Evolutionary conservation across 1,140 invertebrate genomes (phyloP), one percentile per base, ranked within the genome.

Genomic region (Apis laboriosa): DNA sequence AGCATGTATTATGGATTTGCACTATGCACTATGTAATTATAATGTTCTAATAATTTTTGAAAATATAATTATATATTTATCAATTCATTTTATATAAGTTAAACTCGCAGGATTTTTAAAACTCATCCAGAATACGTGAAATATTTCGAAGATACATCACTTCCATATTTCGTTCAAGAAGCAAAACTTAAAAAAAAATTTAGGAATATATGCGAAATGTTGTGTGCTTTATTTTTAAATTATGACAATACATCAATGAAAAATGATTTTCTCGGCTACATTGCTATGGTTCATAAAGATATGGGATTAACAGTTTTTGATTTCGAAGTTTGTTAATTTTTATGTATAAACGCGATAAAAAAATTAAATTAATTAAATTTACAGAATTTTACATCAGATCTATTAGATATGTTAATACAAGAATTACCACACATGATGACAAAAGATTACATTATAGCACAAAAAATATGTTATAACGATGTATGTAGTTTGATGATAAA

Each of bases 211-310:
- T 88, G 70, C 2, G 60, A 80, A 21, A 80, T 60, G 4, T 34
- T 84, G 0, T 67, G 63, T 21, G 34, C 66, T 9, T n/a, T 88
- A 55, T 76, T 86, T 17, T 55, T 79, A 12, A 61, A 77, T 84
- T 86, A 82, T 51, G 53, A 73, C 8, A 67, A 84, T 17, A 88
- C 82, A 61, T 76, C 74, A 4, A 28, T 51, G 24, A 77, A 66
- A 34, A 49, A 84, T 67, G 58, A 88, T 76, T 58, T 86, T 19
- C 56, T 88, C 17, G 81, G 80, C 1, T 86, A 86, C 15, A 73
- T 88, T 15, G 84, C 86, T 9, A 88, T 88, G 78, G 60, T 86
- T 43, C 86, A 86, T 49, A 86, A 84, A n/a, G 68, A 80, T 13
- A 73, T 80, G 78, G 68, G 68, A 34, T 19, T 80, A 15, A 55